Percentiles rank a stretch among this genome's conserved stretches.
Evolutionary conservation across 1,140 invertebrate genomes (phyloP).

Genomic region (Leguminivora glycinivorella): DNA sequence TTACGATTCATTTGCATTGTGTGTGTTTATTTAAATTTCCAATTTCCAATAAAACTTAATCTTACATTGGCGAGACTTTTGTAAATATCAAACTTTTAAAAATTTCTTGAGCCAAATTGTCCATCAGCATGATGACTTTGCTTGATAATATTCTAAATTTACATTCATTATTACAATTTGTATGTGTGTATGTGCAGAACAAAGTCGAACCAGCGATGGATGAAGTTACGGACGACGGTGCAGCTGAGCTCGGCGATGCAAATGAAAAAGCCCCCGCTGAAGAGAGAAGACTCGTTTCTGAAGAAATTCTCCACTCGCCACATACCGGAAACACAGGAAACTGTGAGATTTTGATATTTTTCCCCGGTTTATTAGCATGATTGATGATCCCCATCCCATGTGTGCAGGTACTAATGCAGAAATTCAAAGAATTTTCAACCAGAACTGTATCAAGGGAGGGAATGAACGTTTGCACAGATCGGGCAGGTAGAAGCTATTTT

Average conservation of each 20-base stretch:
- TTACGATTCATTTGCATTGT: conserved; percentile 30
- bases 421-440: neutral
- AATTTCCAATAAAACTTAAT: neutral
- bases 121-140: conserved; percentile 50
- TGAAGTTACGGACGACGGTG: conserved; percentile 95
- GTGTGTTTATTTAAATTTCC: conserved; percentile 28
- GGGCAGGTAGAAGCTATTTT: too few species aligned
- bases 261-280: conserved; percentile 88
- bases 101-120: conserved; percentile 33
- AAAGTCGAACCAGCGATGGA: conserved; percentile 95
- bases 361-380: neutral
- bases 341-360: conserved; percentile 70
- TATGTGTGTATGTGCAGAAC: conserved; percentile 81
- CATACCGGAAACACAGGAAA: conserved; percentile 92
- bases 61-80: conserved; percentile 2
- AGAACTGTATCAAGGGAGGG: neutral
- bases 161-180: conserved; percentile 19
- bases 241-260: conserved; percentile 94
- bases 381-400: neutral
- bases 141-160: conserved; percentile 39
- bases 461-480: too few species aligned
- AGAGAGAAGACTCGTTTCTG: conserved; percentile 96
- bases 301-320: conserved; percentile 96
- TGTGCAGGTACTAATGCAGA: neutral
- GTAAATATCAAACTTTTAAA: neutral